phyloP scores from a whole-genome alignment of 2,888 invertebrate genomes.

The Spodoptera littoralis region DNA sequence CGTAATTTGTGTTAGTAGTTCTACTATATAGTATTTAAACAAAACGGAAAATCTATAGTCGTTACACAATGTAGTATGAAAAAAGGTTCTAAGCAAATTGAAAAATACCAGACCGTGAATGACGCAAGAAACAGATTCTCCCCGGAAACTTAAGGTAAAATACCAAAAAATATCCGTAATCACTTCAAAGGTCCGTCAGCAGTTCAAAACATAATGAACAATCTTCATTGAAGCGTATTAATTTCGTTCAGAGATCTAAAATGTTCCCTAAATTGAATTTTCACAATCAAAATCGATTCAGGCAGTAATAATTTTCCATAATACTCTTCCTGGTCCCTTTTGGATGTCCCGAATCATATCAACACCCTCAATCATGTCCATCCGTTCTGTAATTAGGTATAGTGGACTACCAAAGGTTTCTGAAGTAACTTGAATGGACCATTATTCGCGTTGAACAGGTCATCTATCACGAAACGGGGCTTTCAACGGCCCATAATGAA shows the following conservation, averaged over 20 bases:
- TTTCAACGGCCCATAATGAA: constrained; percentile 77
- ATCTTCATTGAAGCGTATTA: background rate
- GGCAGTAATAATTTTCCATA: constrained; percentile 7
- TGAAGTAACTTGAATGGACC: constrained; percentile 72
- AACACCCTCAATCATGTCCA: constrained; percentile 45
- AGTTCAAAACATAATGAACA: constrained; percentile 4
- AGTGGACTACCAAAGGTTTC: constrained; percentile 53
- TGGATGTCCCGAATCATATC: constrained; percentile 35
- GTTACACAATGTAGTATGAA: too few species aligned
- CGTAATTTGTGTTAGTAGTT: too few species aligned
- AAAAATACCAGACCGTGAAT: too few species aligned
- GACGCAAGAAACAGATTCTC: too few species aligned
- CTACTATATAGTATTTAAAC: too few species aligned
- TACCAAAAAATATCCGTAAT: too few species aligned
- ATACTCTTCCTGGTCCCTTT: constrained; percentile 16
- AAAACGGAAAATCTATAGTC: too few species aligned
- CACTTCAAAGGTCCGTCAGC: too few species aligned
- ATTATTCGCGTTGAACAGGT: constrained; percentile 79
- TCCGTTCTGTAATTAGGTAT: constrained; percentile 54
- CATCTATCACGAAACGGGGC: constrained; percentile 77
- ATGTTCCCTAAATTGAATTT: constrained; percentile 11
- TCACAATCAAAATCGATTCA: constrained; percentile 4
- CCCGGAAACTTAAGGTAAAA: too few species aligned
- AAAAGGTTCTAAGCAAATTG: too few species aligned
- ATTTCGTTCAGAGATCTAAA: constrained; percentile 2